These are phyloP conservation scores for Ichneumoninae sp. DNA, from an alignment of 2,888 invertebrate genomes.

Conservation along the genomic window DNA sequence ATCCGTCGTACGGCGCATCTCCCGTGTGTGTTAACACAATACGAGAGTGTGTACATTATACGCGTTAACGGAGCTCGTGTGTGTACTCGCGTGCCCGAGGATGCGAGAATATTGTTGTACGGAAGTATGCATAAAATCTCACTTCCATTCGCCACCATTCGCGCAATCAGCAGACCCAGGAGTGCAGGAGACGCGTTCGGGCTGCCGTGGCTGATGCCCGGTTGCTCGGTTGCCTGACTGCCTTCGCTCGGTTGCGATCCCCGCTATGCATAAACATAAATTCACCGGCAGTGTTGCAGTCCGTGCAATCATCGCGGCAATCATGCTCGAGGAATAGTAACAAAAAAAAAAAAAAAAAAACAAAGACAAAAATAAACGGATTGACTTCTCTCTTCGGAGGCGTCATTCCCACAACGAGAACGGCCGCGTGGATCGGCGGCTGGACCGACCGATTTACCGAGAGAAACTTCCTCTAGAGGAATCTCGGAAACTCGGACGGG, in stretches of 20 bases:
- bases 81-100: constrained; percentile 62
- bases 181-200: background rate
- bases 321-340: constrained; percentile 32
- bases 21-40: constrained; percentile 21
- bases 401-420: constrained; percentile 19
- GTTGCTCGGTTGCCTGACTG: constrained; percentile 44
- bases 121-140: constrained; percentile 62
- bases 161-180: background rate
- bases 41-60: background rate
- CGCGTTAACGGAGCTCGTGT: background rate
- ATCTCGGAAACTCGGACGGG: constrained; percentile 27
- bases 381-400: constrained; percentile 23
- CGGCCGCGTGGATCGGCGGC: constrained; percentile 13
- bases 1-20: constrained; percentile 43
- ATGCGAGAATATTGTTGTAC: constrained; percentile 68
- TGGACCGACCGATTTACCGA: constrained; percentile 16
- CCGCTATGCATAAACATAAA: constrained; percentile 60
- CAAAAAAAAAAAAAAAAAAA: constrained; percentile 21
- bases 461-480: constrained; percentile 29
- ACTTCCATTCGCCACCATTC: constrained; percentile 55
- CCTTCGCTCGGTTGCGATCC: constrained; percentile 45
- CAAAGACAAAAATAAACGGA: too few relatives aligned
- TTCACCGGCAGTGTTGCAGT: constrained; percentile 46
- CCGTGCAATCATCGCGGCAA: constrained; percentile 53
- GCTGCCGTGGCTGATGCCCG: constrained; percentile 15